Base-by-base conservation (phyloP, 2,888 invertebrate species). In the Amitus sp. region DNA sequence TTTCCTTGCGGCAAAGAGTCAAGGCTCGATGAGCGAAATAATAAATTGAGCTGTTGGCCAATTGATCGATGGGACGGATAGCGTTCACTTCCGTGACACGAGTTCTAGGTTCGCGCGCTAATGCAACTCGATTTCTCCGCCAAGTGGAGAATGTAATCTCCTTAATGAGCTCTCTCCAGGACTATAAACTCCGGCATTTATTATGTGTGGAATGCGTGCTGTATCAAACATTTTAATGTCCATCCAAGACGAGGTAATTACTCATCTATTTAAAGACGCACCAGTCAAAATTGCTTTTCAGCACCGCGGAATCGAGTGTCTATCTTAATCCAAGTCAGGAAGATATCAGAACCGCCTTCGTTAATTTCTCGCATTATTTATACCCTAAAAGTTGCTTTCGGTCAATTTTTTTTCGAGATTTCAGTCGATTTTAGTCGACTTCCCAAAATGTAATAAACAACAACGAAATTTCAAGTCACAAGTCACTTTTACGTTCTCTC, bases 291-390 rank as follows among this genome's bases (percentile, higher is more conserved):
- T 23, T 3, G 23, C 23, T 23, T 23, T 23, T 23, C n/a, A n/a
- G n/a, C 23, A 7, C 23, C 7, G 23, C 3, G 23, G 7, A 23
- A 23, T 23, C 23, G 3, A 3, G 23, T 23, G 7, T 23, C 23
- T 23, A 23, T 23, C 23, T 23, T 23, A 23, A 23, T 23, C 23
- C n/a, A n/a, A n/a, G n/a, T n/a, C n/a, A 52, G 30, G 47, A 47
- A 43, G 52, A 58, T 28, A 45, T 37, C 17, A 27, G 27, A 10
- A 27, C n/a, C n/a, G n/a, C n/a, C n/a, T n/a, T n/a, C n/a, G n/a
- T n/a, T n/a, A n/a, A n/a, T n/a, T n/a, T n/a, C n/a, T n/a, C n/a
- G n/a, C n/a, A n/a, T n/a, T n/a, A n/a, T n/a, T n/a, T n/a, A n/a
- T n/a, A n/a, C n/a, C n/a, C n/a, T n/a, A n/a, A n/a, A n/a, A n/a